Evolutionary conservation across 2,888 invertebrate genomes (phyloP), one percentile per base, ranked within the genome.

Genomic region (Acanthopleura granulata): DNA sequence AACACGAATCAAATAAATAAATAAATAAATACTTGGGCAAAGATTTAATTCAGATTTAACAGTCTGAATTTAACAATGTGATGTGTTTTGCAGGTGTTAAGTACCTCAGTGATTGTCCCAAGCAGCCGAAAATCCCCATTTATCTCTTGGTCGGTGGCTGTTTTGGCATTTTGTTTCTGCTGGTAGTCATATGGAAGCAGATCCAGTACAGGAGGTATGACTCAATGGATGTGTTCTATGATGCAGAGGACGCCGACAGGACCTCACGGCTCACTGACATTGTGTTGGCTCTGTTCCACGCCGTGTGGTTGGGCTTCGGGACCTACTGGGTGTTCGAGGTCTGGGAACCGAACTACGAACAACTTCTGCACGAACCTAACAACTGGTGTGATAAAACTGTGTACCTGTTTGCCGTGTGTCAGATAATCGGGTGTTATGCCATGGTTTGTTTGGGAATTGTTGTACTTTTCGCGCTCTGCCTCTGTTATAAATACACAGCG

Each of bases 91-190:
- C 92, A 95, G 96, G 96, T 80, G 93, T 95, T 73, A 94, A 95
- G 87, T 95, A 94, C 90, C 92, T 95, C 77, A 93, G 94, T 30
- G 95, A 95, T 88, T 96, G 96, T 83, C 95, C 95, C 0, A 92
- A 93, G 72, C 94, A 95, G 89, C 94, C 94, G 0, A 92, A 94
- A 75, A 94, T 96, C 78, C 95, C 95, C 0, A 93, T 95, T 22
- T 96, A 95, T 91, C 94, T 95, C 93, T 93, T 95, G 77, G 95
- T 95, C 18, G 95, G 95, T 0, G 96, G 96, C 0, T 93, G 94
- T 25, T 93, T 95, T 18, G 95, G 95, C 0, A 92, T 94, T 49
- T 92, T 94, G 0, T 94, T 95, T 78, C 79, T 89, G 12, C 76
- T 84, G 15, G 83, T 86, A 15, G 93, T 95, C 89, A 92, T 93